Base-by-base conservation (phyloP, 2,888 invertebrate genomes). In the Alitta virens region DNA sequence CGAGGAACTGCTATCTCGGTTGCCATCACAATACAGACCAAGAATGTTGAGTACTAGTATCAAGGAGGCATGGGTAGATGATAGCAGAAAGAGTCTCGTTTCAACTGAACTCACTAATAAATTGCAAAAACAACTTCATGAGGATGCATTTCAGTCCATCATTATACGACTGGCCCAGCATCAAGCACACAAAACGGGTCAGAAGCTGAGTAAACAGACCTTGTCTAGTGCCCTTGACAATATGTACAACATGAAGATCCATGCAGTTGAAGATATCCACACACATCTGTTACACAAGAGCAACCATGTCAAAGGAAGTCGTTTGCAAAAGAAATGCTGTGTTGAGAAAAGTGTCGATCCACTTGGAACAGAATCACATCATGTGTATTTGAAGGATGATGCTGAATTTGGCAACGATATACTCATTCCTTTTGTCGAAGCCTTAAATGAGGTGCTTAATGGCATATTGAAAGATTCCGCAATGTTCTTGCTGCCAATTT, bases 11-110 rank as follows among this genome's bases (percentile, higher is more conserved):
- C 46, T 72, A 21, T 38, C 26, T 9, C 26, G 52, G 3, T 50
- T 73, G 43, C 71, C 72, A 3, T 9, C 58, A 24, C 25, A 55
- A 14, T 40, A 64, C 18, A 57, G 68, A 53, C 72, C 73, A 1
- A 46, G 55, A 21, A 49, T 71, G 51, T 54, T 74, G 43, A 68
- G 68, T 40, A 62, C 66, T 9, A 40, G 68, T 23, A 67, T 73
- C 5, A 60, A 63, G 23, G 72, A 73, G 51, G 25, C 50, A 9
- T 58, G 72, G 21, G 56, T 60, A 18, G 62, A 67, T 9, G 58
- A 60, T 16, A 23, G 26, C 14, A 40, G 50, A 24, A 16, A 53
- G 38, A 58, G 52, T 9, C 51, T 51, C 1, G 54, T 53, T 16
- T n/a, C 33, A 9, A 43, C 33, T 7, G 68, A 67, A n/a, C 49